Evolutionary conservation across 2,888 invertebrate species (phyloP), one percentile per base, ranked within the genome.

Genomic region (Aphodius granarius): DNA sequence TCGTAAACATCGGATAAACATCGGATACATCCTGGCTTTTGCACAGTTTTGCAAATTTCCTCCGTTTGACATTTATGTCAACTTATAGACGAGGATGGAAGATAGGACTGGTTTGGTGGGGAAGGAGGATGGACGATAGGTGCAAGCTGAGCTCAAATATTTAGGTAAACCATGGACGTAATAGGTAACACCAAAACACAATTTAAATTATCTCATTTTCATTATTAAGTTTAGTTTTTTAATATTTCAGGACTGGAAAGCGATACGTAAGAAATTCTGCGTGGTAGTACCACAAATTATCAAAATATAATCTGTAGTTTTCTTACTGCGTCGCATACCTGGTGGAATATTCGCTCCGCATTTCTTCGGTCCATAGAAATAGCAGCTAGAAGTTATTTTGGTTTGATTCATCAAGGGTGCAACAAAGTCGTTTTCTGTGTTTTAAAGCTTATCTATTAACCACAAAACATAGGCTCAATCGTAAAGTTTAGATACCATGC

Each of bases 401-500:
- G 22, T 5, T 19, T 68, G 68, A 68, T 16, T 68, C 68, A 63
- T 62, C 23, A 22, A 23, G 16, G 63, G 16, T 63, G 63, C 23
- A 63, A 3, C 16, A 63, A 72, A 63, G 63, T 72, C 19, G n/a
- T 17, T 72, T 66, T 16, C 15, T 15, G 66, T 65, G 43, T 43
- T 43, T 43, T 43, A 9, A 3, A 43, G 3, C 9, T n/a, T n/a
- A n/a, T n/a, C n/a, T 43, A 15, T n/a, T 19, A 20, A 64, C 17
- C 70, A 73, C 19, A 63, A 63, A 73, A 63, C 22, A 19, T 4
- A 63, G 16, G 64, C 17, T 18, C 72, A 62, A 80, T 16, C 21
- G 13, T 65, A 19, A 65, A 16, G n/a, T 15, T 65, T 19, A 65
- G 6, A 1, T 1, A 68, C 20, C n/a, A 85, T 85, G 85, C 84